A percentile compares a stretch with the other conserved stretches of the same genome.
Conservation (phyloP, 1,140 invertebrate species). For the Drosophila sturtevanti region DNA sequence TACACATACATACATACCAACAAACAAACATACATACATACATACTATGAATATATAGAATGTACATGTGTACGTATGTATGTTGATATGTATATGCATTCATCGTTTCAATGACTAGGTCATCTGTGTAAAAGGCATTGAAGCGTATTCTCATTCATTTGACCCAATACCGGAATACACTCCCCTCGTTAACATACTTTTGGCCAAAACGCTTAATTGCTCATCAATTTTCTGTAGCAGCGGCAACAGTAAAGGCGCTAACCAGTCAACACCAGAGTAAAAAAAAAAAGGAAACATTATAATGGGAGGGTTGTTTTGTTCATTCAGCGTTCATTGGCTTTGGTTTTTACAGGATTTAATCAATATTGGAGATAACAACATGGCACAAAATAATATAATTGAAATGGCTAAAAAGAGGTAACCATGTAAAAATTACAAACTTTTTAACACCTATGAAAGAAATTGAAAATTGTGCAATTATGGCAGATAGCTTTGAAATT, state of each 20-base stretch:
- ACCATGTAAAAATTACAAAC: too few relatives aligned
- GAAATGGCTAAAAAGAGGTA: constrained; percentile 26
- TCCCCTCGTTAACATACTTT: constrained; percentile 22
- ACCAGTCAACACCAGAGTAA: constrained; percentile 53
- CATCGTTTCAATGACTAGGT: constrained; percentile 29
- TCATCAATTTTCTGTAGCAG: constrained; percentile 61
- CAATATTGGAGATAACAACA: constrained; percentile 50
- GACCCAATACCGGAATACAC: background rate
- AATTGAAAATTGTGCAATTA: too few relatives aligned
- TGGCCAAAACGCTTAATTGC: constrained; percentile 79
- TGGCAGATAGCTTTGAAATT: too few relatives aligned
- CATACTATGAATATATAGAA: too few relatives aligned
- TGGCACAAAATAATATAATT: constrained; percentile 19
- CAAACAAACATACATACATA: too few relatives aligned
- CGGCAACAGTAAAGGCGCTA: constrained; percentile 37
- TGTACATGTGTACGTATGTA: constrained; percentile 3
- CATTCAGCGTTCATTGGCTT: constrained; percentile 43
- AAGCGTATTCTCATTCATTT: constrained; percentile 44
- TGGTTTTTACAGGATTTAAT: constrained; percentile 50
- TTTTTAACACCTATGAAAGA: too few relatives aligned
- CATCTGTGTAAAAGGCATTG: constrained; percentile 40
- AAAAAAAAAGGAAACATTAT: too few relatives aligned
- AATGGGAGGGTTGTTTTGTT: constrained; percentile 62
- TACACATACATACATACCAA: too few relatives aligned
- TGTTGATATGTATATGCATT: background rate